A percentile compares a stretch with the other conserved stretches of the same genome.
Conservation (phyloP, 2,797 vertebrate species). For the Cossypha polioptera region DNA sequence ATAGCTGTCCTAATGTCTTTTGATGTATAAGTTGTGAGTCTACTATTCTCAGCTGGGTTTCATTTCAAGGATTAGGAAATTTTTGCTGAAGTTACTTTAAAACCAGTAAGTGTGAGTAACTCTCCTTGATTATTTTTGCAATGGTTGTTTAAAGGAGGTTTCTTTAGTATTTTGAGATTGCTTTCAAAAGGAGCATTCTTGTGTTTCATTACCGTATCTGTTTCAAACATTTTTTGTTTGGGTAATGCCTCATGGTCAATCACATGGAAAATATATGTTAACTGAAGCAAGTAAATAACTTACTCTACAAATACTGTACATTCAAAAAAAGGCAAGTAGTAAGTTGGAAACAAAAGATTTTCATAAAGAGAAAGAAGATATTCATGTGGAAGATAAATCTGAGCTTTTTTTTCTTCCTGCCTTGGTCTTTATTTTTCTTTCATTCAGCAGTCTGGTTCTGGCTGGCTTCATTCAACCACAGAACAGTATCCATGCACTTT, state of each 20-base stretch:
- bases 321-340: neutral
- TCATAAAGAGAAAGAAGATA: neutral
- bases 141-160: neutral
- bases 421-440: constrained; percentile 58
- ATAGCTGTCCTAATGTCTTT: neutral
- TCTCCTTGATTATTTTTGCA: neutral
- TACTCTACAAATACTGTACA: neutral
- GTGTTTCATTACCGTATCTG: neutral
- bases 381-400: neutral
- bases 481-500: constrained; percentile 64
- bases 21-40: neutral
- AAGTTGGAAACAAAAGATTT: neutral
- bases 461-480: constrained; percentile 54
- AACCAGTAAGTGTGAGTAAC: neutral
- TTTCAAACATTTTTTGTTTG: neutral
- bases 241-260: neutral
- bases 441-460: constrained; percentile 55
- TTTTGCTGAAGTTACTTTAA: neutral
- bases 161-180: neutral
- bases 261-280: neutral
- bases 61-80: neutral
- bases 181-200: neutral
- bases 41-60: neutral
- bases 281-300: neutral
- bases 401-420: constrained; percentile 48